Base-by-base conservation (phyloP, 2,797 vertebrate genomes). In the Esox lucius region DNA sequence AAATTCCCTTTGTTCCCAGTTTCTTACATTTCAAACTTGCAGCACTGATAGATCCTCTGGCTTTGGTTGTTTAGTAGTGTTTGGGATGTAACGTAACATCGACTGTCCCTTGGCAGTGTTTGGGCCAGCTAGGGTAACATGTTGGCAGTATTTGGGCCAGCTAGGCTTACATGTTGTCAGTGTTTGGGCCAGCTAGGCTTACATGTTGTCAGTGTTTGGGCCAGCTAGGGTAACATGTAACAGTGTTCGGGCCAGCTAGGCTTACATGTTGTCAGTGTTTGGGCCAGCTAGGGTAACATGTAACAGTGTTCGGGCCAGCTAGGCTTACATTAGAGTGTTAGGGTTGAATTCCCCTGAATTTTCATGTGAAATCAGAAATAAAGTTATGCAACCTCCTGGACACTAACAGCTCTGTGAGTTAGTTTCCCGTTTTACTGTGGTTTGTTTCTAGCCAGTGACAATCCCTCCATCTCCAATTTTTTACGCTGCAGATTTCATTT, bases 401-500 rank as follows among this genome's bases (percentile, higher is more conserved):
- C 72, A 74, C 11, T 12, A 17, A 26, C 26, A 26, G 0, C 8
- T 17, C 28, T 22, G 71, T 86, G 83, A 91, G 88, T 67, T 82
- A 87, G 67, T 70, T 90, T 91, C 62, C n/a, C n/a, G n/a, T n/a
- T n/a, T n/a, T n/a, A 77, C 81, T 81, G 74, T 68, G 77, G 12
- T 62, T 62, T 53, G 3, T 62, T 28, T 4, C 13, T 31, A 28
- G 82, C 79, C 39, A 6, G 39, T 42, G 39, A 42, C 39, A 42
- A 39, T 1, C 5, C 39, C 39, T 9, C 39, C 5, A 42, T 42
- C 39, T 42, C 39, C 42, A 74, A 81, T 90, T 91, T 89, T 87
- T 91, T 85, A 86, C n/a, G 49, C 74, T 0, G 66, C 84, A 75
- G 83, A 61, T 90, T 87, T 93, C 91, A 61, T 90, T 87, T 93